Conservation (phyloP, 2,888 invertebrate species). For the Drosophila mulleri region DNA sequence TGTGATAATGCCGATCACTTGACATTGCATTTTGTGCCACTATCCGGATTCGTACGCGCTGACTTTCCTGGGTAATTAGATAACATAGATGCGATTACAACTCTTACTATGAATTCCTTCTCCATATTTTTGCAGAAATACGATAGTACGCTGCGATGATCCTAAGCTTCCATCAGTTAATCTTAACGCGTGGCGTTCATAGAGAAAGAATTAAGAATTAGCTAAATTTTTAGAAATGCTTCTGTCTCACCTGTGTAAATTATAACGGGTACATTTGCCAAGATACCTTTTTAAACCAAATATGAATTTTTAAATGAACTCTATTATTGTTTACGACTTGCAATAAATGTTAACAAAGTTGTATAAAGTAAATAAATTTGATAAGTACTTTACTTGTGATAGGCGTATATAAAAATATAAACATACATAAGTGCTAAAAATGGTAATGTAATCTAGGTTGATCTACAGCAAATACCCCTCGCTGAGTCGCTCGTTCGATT, state of each 20-base stretch:
- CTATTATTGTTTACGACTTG: not conserved
- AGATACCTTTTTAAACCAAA: too few species aligned
- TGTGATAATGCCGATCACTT: conserved; percentile 91
- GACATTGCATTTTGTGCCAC: conserved; percentile 87
- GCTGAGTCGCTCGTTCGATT: not conserved
- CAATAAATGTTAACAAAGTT: not conserved
- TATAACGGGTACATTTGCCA: too few species aligned
- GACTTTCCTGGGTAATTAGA: conserved; percentile 87
- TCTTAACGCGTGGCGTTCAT: conserved; percentile 87
- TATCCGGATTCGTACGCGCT: conserved; percentile 87
- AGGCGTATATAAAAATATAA: not conserved
- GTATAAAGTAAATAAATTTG: not conserved
- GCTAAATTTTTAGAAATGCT: not conserved
- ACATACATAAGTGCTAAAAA: not conserved
- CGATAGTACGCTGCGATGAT: conserved; percentile 87
- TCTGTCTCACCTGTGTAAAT: too few species aligned
- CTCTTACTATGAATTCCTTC: not conserved
- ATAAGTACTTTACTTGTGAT: not conserved
- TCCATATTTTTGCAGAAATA: conserved; percentile 87
- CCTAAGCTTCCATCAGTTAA: conserved; percentile 87
- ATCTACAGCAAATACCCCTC: not conserved
- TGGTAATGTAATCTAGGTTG: not conserved
- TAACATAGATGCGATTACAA: not conserved
- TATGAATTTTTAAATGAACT: not conserved
- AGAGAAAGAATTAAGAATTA: conserved; percentile 9